Evolutionary conservation across 2,797 vertebrate genomes (phyloP), one percentile per base, ranked within the genome.

Genomic region (Sylvilagus floridanus): DNA sequence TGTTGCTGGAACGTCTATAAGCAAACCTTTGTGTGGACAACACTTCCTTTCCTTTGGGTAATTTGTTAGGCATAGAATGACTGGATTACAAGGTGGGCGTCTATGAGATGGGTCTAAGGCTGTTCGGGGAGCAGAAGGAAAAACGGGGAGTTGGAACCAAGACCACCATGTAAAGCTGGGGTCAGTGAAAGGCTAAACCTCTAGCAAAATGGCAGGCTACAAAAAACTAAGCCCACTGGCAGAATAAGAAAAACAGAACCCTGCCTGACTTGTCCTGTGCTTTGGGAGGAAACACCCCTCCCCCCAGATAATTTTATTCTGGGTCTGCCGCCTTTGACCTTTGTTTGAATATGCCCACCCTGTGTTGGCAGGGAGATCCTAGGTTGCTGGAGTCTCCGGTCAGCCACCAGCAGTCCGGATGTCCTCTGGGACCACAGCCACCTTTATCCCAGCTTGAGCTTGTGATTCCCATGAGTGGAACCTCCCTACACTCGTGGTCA

Each of bases 1-100:
- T 88, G 30, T 42, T 76, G 47, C 42, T 54, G 69, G 73, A 79
- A 81, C 69, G 65, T 54, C 69, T 94, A 54, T 84, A 66, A 75
- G 30, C 22, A 60, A 71, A 54, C 50, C 76, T 87, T 72, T 72
- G 52, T 79, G 30, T 54, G 30, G 28, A 75, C 17, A 37, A 24
- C 17, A 17, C 37, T 83, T 83, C 91, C 8, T 68, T 83, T 84
- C 22, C 11, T 52, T 30, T 26, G 50, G 9, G 35, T 47, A 28
- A 47, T n/a, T 7, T 47, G 6, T 86, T 22, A 19, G 32, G 11
- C 54, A 22, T 57, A 54, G 63, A 63, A 37, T 21, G 37, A 1
- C 37, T 42, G n/a, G 14, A 4, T 65, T 63, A 28, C 30, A 4
- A 6, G 50, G 54, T 81, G 72, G 28, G 12, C 32, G 19, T 82